These are phyloP conservation scores for Microcebus murinus DNA, from an alignment of 2,113 vertebrate genomes.

Conservation along the genomic window DNA sequence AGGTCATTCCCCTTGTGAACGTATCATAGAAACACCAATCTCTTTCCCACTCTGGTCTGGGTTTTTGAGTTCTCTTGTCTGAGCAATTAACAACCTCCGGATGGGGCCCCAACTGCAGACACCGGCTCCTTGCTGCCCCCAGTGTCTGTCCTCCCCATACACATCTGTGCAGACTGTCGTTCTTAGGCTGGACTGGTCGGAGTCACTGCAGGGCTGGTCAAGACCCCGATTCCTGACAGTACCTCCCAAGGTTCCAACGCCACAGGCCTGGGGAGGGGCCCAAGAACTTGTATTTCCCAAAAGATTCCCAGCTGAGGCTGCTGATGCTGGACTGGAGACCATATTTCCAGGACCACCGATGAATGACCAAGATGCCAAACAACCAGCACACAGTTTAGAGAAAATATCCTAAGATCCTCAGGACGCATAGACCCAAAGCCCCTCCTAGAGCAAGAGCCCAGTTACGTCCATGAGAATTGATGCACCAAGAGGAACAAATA, in stretches of 20 bases:
- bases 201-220: no score
- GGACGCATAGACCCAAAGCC: neutral
- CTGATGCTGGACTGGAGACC: neutral
- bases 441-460: neutral
- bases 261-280: neutral
- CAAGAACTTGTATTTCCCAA: neutral
- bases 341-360: neutral
- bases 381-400: neutral
- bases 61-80: neutral
- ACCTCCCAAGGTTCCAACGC: neutral
- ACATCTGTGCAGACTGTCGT: no score
- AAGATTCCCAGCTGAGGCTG: neutral
- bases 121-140: accelerated
- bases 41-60: neutral
- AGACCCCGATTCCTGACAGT: neutral
- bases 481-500: neutral
- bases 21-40: accelerated
- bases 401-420: neutral
- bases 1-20: neutral
- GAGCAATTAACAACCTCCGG: neutral
- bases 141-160: no score
- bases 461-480: no score
- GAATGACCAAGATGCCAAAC: neutral
- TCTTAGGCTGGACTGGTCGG: accelerated
- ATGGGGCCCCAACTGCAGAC: neutral